Evolutionary conservation across 2,113 vertebrate species (phyloP).

Genomic region (Chionis minor): DNA sequence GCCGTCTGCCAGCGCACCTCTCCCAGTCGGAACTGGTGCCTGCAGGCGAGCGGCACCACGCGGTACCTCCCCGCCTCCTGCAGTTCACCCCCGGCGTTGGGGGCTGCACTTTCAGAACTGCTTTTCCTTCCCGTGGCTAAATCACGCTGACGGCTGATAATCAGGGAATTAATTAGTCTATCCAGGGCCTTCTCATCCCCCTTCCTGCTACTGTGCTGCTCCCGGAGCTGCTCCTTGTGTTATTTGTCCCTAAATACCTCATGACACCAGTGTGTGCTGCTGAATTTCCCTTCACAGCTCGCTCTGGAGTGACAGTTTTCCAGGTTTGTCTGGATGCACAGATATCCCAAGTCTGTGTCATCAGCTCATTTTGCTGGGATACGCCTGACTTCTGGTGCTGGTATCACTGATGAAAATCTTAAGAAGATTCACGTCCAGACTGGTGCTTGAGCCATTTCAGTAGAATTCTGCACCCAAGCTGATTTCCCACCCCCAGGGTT

Average conservation of each 20-base stretch:
- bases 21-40: no score
- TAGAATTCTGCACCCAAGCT: not conserved
- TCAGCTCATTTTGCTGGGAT: not conserved
- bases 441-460: not conserved
- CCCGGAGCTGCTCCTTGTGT: not conserved
- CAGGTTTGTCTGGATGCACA: accelerated
- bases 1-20: not conserved
- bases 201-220: not conserved
- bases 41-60: not conserved
- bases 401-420: not conserved
- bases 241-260: not conserved
- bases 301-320: accelerated
- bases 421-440: not conserved
- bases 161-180: not conserved
- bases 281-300: not conserved
- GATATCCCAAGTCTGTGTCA: not conserved
- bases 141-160: not conserved
- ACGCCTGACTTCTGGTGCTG: no score
- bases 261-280: no score
- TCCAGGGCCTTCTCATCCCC: not conserved
- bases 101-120: not conserved
- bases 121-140: not conserved
- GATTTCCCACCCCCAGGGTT: not conserved
- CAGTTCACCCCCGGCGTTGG: no score
- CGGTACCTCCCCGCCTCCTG: no score